These are phyloP conservation scores for Eupelmus urozonus DNA, from an alignment of 2,888 invertebrate species.

Conservation along the genomic window DNA sequence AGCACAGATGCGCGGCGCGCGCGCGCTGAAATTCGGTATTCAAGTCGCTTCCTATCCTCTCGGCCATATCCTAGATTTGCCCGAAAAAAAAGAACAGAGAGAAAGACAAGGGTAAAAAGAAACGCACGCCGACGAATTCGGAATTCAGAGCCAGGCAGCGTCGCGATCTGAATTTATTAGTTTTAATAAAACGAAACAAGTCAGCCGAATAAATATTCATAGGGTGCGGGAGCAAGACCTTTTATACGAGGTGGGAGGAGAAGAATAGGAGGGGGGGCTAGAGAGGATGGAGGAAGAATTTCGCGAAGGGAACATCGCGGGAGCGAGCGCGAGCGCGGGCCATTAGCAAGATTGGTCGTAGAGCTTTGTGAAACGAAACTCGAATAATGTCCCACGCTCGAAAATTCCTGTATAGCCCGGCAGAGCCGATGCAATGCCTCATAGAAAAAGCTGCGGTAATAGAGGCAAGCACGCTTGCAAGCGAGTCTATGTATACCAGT, in stretches of 20 bases:
- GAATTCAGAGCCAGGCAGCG: slow-evolving; percentile 25
- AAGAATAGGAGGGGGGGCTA: slow-evolving; percentile 42
- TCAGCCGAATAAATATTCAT: slow-evolving; percentile 71
- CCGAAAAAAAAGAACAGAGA: neutral
- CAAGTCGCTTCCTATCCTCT: slow-evolving; percentile 6
- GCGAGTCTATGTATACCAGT: too few species aligned
- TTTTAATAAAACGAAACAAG: slow-evolving; percentile 73
- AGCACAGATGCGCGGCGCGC: slow-evolving; percentile 4
- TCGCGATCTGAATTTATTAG: slow-evolving; percentile 68
- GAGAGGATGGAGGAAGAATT: slow-evolving; percentile 58
- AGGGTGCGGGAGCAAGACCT: too few species aligned
- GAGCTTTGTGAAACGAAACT: slow-evolving; percentile 59
- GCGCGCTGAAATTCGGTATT: slow-evolving; percentile 27
- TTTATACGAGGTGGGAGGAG: slow-evolving; percentile 53
- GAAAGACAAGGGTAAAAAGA: neutral
- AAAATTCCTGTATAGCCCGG: slow-evolving; percentile 37
- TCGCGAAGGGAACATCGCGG: slow-evolving; percentile 67
- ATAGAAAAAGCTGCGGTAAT: slow-evolving; percentile 22
- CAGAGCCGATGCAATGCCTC: slow-evolving; percentile 22
- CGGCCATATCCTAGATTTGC: slow-evolving; percentile 35
- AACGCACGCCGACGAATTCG: slow-evolving; percentile 13
- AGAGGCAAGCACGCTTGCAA: too few species aligned
- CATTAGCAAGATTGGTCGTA: slow-evolving; percentile 74
- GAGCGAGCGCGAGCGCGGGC: slow-evolving; percentile 59
- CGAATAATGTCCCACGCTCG: slow-evolving; percentile 60